Conservation (phyloP, 2,888 invertebrate species). For the Choristoneura rosaceana region DNA sequence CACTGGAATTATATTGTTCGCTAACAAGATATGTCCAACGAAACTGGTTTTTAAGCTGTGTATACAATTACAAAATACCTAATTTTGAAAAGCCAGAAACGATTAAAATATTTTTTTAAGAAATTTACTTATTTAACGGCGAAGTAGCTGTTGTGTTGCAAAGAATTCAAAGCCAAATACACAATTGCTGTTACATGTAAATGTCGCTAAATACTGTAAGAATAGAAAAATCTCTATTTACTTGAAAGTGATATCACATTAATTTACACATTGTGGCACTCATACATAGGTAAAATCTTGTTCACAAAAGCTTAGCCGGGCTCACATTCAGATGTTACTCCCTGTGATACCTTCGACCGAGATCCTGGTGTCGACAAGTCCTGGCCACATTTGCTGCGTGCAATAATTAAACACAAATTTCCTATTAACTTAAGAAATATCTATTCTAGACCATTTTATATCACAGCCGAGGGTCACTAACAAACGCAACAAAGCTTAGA, state of each 20-base stretch:
- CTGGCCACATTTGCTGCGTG: constrained; percentile 85
- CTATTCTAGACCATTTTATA: constrained; percentile 73
- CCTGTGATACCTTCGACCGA: constrained; percentile 87
- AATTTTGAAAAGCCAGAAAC: not conserved
- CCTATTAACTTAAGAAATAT: constrained; percentile 65
- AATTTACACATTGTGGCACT: constrained; percentile 50
- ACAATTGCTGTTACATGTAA: constrained; percentile 23
- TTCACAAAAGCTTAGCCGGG: constrained; percentile 43
- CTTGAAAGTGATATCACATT: constrained; percentile 42
- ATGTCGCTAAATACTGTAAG: constrained; percentile 20
- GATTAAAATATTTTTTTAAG: not conserved
- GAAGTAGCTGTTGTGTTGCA: not conserved
- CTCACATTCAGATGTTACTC: constrained; percentile 80
- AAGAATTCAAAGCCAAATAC: not conserved
- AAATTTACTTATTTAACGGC: not conserved
- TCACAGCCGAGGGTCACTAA: constrained; percentile 81
- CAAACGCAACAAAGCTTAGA: constrained; percentile 77
- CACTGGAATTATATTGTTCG: not conserved
- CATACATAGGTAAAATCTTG: constrained; percentile 35
- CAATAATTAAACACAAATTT: constrained; percentile 72
- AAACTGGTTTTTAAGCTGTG: not conserved
- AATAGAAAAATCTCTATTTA: constrained; percentile 31
- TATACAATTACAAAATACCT: not conserved
- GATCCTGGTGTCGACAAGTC: constrained; percentile 87
- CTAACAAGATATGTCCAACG: not conserved